These are phyloP conservation scores for human (Homo sapiens) DNA, from an alignment of 2,113 vertebrate species.

Conservation along the genomic window GRCh38 chr5:4080001-4080500, in stretches of 20 bases:
- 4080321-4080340: rapidly evolving
- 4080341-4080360: rapidly evolving
- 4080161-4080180: conserved; percentile 41
- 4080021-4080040: rapidly evolving
- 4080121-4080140: background rate
- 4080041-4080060: background rate
- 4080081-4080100: background rate
- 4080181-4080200: conserved; percentile 39
- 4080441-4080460: background rate
- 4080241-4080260: background rate
- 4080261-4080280: background rate
- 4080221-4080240: background rate
- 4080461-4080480: background rate
- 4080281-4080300: background rate
- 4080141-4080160: background rate
- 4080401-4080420: background rate
- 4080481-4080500: background rate
- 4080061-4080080: background rate
- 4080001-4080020: too few relatives aligned
- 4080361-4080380: background rate
- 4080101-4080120: background rate
- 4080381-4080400: too few relatives aligned
- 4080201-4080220: background rate
- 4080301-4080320: rapidly evolving
- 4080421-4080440: too few relatives aligned